Base-by-base conservation (phyloP, 2,888 invertebrate species). In the Tolmerus cingulatus region DNA sequence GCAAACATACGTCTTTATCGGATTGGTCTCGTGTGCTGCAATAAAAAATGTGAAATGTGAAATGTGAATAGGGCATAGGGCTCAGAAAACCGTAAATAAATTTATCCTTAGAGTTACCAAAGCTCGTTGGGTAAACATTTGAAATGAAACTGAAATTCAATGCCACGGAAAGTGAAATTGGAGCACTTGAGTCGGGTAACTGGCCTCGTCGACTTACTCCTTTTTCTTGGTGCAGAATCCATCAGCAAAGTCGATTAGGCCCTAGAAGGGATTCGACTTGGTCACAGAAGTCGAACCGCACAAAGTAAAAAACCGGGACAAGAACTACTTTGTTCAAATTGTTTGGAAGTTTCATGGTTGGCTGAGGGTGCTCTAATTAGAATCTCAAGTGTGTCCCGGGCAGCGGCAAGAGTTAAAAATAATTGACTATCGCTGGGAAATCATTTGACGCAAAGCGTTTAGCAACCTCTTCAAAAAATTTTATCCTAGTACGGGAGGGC, bases 301-400 rank as follows among this genome's bases (percentile, higher is more conserved):
- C 23, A 79, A 40, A 40, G 37, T n/a, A 40, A 79, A 51, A 19
- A 79, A 66, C 23, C 3, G 66, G 66, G 66, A 79, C 51, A 79
- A 79, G 79, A 27, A 79, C 51, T 79, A 79, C 79, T 79, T 79
- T 79, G 79, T 66, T 82, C 82, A 82, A 82, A 82, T 57, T 82
- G 82, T 46, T 57, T 82, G 82, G 82, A 82, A 82, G 37, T 51
- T 82, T 82, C 82, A 55, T 66, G 66, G 82, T 37, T 82, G 19
- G 82, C n/a, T 82, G 82, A 66, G 82, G 82, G 82, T 57, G 27
- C 66, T 55, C 82, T 82, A 82, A 82, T 82, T 82, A 82, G 82
- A 66, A 40, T 82, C 55, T 82, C 66, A 82, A 82, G 82, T 82
- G 66, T 66, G 66, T 66, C 66, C 82, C 37, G 40, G 66, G 57